A percentile compares a stretch with the other conserved stretches of the same genome.
Conservation (phyloP, 2,888 invertebrate genomes). For the Spilarctia lutea region DNA sequence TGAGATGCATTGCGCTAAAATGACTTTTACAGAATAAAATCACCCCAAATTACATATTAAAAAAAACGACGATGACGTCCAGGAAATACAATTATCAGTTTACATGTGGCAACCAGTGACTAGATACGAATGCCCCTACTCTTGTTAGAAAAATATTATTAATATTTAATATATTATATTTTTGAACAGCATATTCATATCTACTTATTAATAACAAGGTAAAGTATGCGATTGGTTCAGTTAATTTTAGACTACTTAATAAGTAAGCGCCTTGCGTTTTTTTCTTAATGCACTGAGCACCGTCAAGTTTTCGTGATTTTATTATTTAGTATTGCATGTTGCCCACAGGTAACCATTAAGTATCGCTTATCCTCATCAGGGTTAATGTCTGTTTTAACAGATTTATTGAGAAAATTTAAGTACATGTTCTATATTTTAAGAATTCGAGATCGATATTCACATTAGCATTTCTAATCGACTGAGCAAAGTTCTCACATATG, state of each 20-base stretch:
- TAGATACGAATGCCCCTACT: neutral
- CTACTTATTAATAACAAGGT: neutral
- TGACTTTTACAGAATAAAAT: neutral
- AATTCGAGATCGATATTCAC: neutral
- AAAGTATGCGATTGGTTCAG: neutral
- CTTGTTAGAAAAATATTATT: neutral
- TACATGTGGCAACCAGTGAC: neutral
- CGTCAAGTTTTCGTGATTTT: too few relatives aligned
- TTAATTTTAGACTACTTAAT: neutral
- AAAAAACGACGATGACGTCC: neutral
- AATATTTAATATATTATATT: neutral
- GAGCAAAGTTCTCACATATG: neutral
- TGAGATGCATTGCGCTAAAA: neutral
- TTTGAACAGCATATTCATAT: neutral
- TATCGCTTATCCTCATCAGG: neutral
- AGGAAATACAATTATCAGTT: neutral
- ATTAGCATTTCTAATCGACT: neutral
- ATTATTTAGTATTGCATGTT: too few relatives aligned
- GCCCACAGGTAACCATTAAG: neutral
- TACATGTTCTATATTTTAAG: neutral
- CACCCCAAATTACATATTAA: neutral
- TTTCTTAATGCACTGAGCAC: too few relatives aligned
- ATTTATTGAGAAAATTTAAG: neutral
- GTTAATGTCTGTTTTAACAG: neutral
- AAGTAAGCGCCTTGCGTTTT: fast-evolving